Evolutionary conservation across 2,888 invertebrate genomes (phyloP), one percentile per base, ranked within the genome.

Genomic region (Luperina testacea): DNA sequence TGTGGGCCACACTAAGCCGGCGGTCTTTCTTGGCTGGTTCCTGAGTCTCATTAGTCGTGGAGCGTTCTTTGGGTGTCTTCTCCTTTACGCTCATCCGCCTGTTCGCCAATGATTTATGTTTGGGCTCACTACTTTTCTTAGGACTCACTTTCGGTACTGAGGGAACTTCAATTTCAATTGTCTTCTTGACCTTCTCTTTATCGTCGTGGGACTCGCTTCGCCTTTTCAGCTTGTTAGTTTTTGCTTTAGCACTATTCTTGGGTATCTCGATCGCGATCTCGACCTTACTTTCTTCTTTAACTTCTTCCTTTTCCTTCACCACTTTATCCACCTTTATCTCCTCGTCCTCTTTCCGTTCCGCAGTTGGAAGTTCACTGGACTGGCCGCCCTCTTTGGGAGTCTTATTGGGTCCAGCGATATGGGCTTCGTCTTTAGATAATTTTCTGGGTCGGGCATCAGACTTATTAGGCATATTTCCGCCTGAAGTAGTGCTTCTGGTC

Each of bases 391-490:
- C 96, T 97, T 97, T 93, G 94, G 97, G 88, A 94, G 95, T 90
- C 95, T 97, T 93, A 96, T 94, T 93, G 95, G 96, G 75, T 94
- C 92, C 92, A 92, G 93, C 88, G 91, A 87, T 84, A 85, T 88
- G 84, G 93, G 92, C 45, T 90, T 93, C 93, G 92, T 94, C 96
- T 95, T 96, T 95, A 94, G 94, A 93, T 92, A 95, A 91, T 97
- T 96, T 96, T 96, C 95, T 94, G 94, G 92, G 91, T 96, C 96
- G 91, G 96, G 97, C 94, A 95, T 97, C 95, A 94, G 96, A 93
- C 97, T 97, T 96, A 97, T 97, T 93, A 98, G 96, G 91, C 97
- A 97, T 89, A 98, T 97, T 97, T 98, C 98, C 97, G 97, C 97
- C 93, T 97, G 97, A 94, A 97, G 97, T 94, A 98, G 96, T 95